These are phyloP conservation scores for Brachionus manjavacas DNA, from an alignment of 1,140 invertebrate genomes.

Conservation along the genomic window DNA sequence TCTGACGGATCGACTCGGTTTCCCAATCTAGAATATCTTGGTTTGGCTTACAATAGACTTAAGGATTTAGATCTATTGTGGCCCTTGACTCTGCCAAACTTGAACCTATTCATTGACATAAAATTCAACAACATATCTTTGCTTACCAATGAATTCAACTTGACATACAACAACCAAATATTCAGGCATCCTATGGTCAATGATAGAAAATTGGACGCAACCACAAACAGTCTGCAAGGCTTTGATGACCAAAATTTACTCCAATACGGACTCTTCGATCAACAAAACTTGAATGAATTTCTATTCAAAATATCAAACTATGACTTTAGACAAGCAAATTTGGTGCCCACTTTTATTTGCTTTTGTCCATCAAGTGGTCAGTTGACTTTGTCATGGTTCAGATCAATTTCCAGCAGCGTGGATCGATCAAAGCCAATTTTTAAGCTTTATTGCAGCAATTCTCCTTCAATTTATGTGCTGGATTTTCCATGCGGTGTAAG, in stretches of 20 bases:
- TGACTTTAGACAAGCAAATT: slow-evolving; percentile 32
- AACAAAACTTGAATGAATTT: not conserved
- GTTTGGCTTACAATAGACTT: not conserved
- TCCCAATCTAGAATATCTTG: slow-evolving; percentile 21
- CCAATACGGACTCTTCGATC: not conserved
- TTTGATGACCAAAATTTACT: slow-evolving; percentile 29
- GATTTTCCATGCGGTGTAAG: slow-evolving; percentile 12
- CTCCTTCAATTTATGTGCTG: not conserved
- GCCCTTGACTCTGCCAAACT: not conserved
- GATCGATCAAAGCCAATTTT: slow-evolving; percentile 16
- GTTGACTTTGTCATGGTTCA: slow-evolving; percentile 8
- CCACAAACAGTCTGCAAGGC: slow-evolving; percentile 16
- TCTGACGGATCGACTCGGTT: not conserved
- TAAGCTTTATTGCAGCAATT: slow-evolving; percentile 8
- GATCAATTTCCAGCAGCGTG: not conserved
- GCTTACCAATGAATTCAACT: not conserved
- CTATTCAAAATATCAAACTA: slow-evolving; percentile 31
- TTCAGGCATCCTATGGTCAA: slow-evolving; percentile 9
- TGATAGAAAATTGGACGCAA: not conserved
- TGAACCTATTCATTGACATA: slow-evolving; percentile 4
- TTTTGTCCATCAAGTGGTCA: slow-evolving; percentile 24
- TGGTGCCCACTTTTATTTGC: slow-evolving; percentile 17
- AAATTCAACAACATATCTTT: not conserved
- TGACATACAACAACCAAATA: not conserved
- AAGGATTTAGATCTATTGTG: slow-evolving; percentile 28